A percentile compares a stretch with the other conserved stretches of the same genome.
phyloP scores from a whole-genome alignment of 2,113 vertebrate genomes.

The Bufo bufo region DNA sequence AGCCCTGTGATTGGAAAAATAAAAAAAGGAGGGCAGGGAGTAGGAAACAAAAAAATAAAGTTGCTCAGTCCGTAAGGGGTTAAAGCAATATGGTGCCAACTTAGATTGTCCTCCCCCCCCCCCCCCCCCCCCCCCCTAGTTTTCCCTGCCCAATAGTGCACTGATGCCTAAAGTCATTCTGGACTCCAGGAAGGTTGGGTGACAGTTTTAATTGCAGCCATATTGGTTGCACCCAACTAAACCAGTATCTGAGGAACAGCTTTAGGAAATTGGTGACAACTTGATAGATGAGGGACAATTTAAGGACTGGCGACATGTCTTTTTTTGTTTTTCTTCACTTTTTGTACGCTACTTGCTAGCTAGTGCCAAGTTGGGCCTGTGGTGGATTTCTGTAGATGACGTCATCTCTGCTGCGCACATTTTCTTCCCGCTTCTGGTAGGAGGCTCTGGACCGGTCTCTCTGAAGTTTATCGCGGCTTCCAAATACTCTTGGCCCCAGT shows the following conservation, averaged over 20 bases:
- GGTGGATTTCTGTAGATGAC: not conserved
- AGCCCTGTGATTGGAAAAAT: too few relatives aligned
- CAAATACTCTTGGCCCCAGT: too few relatives aligned
- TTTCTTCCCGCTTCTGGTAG: not conserved
- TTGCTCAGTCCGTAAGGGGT: too few relatives aligned
- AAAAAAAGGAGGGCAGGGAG: too few relatives aligned
- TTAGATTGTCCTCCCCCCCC: too few relatives aligned
- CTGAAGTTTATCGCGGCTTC: too few relatives aligned
- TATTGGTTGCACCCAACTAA: not conserved
- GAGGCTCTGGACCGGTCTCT: not conserved
- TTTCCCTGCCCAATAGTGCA: too few relatives aligned
- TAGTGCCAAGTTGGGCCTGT: not conserved
- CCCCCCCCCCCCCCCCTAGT: too few relatives aligned
- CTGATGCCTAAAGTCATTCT: too few relatives aligned
- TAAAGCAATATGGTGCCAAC: too few relatives aligned
- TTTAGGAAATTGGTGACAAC: not conserved
- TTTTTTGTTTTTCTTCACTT: not conserved
- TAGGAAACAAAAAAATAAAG: too few relatives aligned
- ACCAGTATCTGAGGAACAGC: not conserved
- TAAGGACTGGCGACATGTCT: not conserved
- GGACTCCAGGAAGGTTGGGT: too few relatives aligned
- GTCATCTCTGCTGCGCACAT: not conserved
- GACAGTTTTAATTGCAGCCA: not conserved
- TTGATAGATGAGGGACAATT: not conserved
- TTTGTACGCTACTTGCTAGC: not conserved